A percentile compares a stretch with the other conserved stretches of the same genome.
Evolutionary conservation across 2,113 vertebrate species (phyloP).

Genomic region (Dromiciops gliroides): DNA sequence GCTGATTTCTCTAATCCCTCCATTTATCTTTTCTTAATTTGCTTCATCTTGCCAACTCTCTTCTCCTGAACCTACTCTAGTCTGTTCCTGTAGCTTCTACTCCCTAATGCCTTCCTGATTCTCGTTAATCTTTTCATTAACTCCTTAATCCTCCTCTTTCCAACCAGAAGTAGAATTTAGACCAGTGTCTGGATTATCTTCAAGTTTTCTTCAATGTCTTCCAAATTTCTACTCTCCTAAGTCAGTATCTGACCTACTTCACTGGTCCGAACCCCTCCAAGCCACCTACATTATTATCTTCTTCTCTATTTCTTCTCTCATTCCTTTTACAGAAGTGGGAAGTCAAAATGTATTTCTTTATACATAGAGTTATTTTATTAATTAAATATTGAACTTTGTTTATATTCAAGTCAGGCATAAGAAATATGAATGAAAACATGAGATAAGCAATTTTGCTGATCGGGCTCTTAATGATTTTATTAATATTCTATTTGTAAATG

Average conservation of each 20-base stretch:
- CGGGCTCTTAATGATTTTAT: slow-evolving; percentile 79
- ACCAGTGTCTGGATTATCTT: not conserved
- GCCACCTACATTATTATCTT: not conserved
- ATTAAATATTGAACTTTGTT: not conserved
- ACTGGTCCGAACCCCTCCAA: not conserved
- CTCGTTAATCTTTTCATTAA: not conserved
- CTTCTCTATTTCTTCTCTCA: not conserved
- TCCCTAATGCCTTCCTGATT: not conserved
- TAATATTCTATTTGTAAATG: slow-evolving; percentile 69
- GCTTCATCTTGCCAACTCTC: not conserved
- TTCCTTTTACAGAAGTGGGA: not conserved
- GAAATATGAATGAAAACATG: slow-evolving; percentile 43
- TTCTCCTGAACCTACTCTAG: not conserved
- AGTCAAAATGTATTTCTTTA: not conserved
- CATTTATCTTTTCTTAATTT: not conserved
- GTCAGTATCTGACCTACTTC: not conserved
- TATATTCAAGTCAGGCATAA: not conserved
- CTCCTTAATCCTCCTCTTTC: not conserved
- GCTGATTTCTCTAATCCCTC: not conserved
- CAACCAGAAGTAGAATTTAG: not conserved
- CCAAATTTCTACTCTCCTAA: not conserved
- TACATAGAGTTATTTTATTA: not conserved
- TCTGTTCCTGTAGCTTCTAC: not conserved
- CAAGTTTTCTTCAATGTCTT: not conserved
- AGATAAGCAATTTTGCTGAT: slow-evolving; percentile 42